Percentiles rank a stretch among this genome's conserved stretches.
phyloP scores from a whole-genome alignment of 1,140 invertebrate genomes.

The Cataglyphis hispanica region DNA sequence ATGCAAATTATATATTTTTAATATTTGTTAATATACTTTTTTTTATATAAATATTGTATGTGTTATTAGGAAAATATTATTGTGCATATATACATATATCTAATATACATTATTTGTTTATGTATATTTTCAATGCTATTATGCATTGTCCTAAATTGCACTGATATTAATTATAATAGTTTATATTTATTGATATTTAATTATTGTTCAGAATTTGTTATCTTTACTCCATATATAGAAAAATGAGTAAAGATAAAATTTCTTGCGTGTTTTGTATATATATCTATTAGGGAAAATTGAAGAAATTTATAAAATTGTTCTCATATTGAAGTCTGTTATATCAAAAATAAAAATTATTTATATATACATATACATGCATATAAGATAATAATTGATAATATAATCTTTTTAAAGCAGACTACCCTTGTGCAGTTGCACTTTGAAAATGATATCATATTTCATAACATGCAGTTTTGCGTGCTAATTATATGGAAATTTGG shows the following conservation, averaged over 20 bases:
- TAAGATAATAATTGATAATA: neutral
- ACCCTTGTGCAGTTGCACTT: neutral
- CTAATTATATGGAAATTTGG: neutral
- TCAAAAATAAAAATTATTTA: neutral
- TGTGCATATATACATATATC: neutral
- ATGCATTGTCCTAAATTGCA: slow-evolving; percentile 6
- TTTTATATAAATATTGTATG: neutral
- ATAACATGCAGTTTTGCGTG: neutral
- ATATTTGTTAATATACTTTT: slow-evolving; percentile 5
- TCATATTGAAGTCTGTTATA: neutral
- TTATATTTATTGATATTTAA: neutral
- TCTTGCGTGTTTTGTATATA: neutral
- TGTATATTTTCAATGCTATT: neutral
- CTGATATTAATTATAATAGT: neutral
- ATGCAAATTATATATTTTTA: neutral
- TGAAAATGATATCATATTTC: neutral
- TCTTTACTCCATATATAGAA: neutral
- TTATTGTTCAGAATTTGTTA: neutral
- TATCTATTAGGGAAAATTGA: neutral
- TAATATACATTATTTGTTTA: neutral
- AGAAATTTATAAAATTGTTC: neutral
- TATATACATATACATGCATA: neutral
- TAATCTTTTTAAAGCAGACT: slow-evolving; percentile 7
- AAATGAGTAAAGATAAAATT: neutral
- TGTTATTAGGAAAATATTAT: neutral